These are phyloP conservation scores for Danionella cerebrum DNA, from an alignment of 2,113 vertebrate species.

Conservation along the genomic window DNA sequence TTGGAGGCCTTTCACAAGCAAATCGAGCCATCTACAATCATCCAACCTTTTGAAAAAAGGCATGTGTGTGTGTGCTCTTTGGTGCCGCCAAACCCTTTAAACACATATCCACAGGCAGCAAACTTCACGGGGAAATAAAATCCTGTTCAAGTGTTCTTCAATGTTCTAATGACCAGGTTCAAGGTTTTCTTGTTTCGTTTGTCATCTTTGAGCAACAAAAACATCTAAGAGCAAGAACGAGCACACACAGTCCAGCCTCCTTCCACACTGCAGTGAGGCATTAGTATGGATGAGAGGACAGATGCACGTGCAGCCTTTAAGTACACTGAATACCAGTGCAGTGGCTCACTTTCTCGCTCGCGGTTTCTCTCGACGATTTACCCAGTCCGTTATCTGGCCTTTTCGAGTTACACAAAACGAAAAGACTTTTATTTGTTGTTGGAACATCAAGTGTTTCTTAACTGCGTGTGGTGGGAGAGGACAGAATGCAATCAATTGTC, in stretches of 20 bases:
- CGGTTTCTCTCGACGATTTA: background rate
- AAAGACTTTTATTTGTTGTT: background rate
- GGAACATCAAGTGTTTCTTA: background rate
- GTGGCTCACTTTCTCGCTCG: background rate
- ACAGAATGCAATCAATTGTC: conserved; percentile 39
- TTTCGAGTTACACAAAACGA: background rate
- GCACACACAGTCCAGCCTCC: background rate
- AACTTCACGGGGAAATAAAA: background rate
- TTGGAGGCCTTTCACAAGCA: conserved; percentile 27
- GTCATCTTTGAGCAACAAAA: background rate
- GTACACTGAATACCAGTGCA: conserved; percentile 11
- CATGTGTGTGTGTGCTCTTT: conserved; percentile 3
- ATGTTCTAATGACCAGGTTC: background rate
- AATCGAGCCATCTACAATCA: conserved; percentile 19
- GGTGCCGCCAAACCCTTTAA: conserved; percentile 20
- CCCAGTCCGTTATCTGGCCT: conserved; percentile 10
- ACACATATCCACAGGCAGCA: conserved; percentile 15
- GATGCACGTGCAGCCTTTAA: conserved; percentile 1
- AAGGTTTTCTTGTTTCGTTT: background rate
- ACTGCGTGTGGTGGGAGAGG: background rate
- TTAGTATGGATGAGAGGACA: conserved; percentile 33
- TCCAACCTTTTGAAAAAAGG: conserved; percentile 1
- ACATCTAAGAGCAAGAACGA: background rate
- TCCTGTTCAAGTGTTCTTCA: background rate
- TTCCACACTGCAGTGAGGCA: conserved; percentile 15